These are phyloP conservation scores for Agrypnus murinus DNA, from an alignment of 2,888 invertebrate genomes.

Conservation along the genomic window DNA sequence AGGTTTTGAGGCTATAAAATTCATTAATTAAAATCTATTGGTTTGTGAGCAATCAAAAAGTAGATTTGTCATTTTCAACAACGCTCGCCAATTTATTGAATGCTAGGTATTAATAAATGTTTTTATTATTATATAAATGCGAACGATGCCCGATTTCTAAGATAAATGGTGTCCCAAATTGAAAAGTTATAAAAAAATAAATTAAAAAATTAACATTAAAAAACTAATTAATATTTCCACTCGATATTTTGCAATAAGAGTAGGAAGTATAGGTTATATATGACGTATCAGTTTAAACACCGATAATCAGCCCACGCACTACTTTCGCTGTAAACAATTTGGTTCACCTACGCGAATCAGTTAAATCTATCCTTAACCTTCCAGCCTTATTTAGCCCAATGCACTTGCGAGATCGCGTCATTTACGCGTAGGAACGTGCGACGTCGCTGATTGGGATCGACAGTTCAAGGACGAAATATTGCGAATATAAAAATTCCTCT, in stretches of 20 bases:
- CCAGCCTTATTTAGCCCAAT: constrained; percentile 53
- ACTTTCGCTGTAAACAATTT: constrained; percentile 56
- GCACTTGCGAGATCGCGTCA: constrained; percentile 49
- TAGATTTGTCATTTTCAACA: constrained; percentile 30
- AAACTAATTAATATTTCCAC: constrained; percentile 49
- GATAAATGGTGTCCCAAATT: constrained; percentile 30
- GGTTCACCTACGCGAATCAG: constrained; percentile 46
- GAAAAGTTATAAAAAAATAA: constrained; percentile 32
- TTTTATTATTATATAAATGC: constrained; percentile 12
- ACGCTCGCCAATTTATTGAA: constrained; percentile 27
- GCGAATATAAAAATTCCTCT: constrained; percentile 43
- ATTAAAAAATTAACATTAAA: constrained; percentile 42
- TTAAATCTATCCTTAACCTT: constrained; percentile 56
- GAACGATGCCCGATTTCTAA: constrained; percentile 19
- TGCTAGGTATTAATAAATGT: not conserved
- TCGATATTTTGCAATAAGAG: constrained; percentile 51
- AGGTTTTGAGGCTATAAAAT: constrained; percentile 5
- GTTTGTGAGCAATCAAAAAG: constrained; percentile 22
- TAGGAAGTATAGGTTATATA: constrained; percentile 52
- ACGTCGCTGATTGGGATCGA: constrained; percentile 49
- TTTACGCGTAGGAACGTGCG: constrained; percentile 44
- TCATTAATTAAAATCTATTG: constrained; percentile 20
- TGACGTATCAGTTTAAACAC: constrained; percentile 56
- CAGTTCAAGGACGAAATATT: constrained; percentile 51
- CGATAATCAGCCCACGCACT: constrained; percentile 51